Conservation (phyloP, 2,113 vertebrate species). For the Oryzias melastigma region DNA sequence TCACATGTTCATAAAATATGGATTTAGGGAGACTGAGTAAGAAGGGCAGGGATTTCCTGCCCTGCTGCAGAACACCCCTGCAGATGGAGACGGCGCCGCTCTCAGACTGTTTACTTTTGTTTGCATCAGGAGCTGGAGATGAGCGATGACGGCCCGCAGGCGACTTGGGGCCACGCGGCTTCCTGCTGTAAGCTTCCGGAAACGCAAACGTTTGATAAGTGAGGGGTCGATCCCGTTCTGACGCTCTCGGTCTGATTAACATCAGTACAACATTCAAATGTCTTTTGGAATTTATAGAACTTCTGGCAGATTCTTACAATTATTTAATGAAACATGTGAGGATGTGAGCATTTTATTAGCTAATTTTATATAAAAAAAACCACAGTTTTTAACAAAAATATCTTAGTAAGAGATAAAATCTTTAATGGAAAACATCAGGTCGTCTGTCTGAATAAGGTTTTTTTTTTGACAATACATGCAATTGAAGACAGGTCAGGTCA, state of each 20-base stretch:
- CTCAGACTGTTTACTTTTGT: slow-evolving; percentile 42
- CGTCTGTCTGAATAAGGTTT: too few species aligned
- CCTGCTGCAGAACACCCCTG: slow-evolving; percentile 13
- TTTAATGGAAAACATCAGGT: too few species aligned
- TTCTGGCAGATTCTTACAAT: not conserved
- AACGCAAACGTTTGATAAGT: slow-evolving; percentile 24
- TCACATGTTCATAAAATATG: slow-evolving; percentile 64
- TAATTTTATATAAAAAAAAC: too few species aligned
- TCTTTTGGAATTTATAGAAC: not conserved
- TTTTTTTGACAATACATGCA: too few species aligned
- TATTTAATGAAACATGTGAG: too few species aligned
- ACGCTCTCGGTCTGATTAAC: slow-evolving; percentile 4
- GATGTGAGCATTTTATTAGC: too few species aligned
- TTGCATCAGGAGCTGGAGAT: slow-evolving; percentile 30
- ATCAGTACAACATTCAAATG: not conserved
- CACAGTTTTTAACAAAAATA: too few species aligned
- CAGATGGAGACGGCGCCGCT: slow-evolving; percentile 21
- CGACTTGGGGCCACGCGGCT: slow-evolving; percentile 48
- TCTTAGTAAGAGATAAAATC: too few species aligned
- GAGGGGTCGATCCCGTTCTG: not conserved
- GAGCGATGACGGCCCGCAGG: slow-evolving; percentile 50
- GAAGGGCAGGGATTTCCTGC: slow-evolving; percentile 29
- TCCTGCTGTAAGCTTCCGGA: slow-evolving; percentile 25
- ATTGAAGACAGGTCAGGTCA: too few species aligned
- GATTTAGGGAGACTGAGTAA: slow-evolving; percentile 27